These are phyloP conservation scores for Xestia rhomboidea DNA, from an alignment of 2,888 invertebrate species.

Conservation along the genomic window DNA sequence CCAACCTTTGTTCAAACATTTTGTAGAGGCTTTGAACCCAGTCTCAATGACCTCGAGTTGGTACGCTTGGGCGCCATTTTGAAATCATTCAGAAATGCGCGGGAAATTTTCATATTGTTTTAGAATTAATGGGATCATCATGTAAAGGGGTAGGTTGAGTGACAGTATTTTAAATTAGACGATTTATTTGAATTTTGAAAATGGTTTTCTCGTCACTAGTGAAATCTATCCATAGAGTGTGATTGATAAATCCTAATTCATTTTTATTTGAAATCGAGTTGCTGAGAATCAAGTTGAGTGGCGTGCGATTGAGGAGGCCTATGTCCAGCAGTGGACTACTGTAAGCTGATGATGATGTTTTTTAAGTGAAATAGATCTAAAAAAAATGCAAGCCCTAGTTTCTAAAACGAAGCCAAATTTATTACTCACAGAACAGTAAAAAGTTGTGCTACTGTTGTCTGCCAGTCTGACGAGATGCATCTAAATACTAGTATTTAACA, in stretches of 20 bases:
- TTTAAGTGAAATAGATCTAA: too few relatives aligned
- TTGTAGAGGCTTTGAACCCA: constrained; percentile 27
- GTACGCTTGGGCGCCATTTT: constrained; percentile 17
- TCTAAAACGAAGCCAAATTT: too few relatives aligned
- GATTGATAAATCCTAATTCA: neutral
- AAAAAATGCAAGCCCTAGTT: too few relatives aligned
- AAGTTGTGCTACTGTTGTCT: too few relatives aligned
- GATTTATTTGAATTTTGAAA: constrained; percentile 3
- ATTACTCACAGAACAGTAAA: too few relatives aligned
- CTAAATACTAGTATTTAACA: neutral
- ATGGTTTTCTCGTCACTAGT: neutral
- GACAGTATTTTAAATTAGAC: neutral
- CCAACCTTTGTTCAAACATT: constrained; percentile 26
- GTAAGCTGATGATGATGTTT: too few relatives aligned
- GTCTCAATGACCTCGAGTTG: constrained; percentile 19
- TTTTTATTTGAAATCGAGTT: neutral
- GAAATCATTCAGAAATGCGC: constrained; percentile 19
- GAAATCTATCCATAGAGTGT: neutral
- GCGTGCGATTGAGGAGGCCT: too few relatives aligned
- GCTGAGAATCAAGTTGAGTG: too few relatives aligned
- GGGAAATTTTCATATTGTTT: neutral
- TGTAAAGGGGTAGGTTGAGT: constrained; percentile 3
- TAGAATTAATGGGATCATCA: constrained; percentile 5
- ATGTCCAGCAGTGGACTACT: too few relatives aligned
- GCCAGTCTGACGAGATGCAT: neutral